Evolutionary conservation across 2,113 vertebrate genomes (phyloP).

Genomic region (Melanerpes aurifrons): DNA sequence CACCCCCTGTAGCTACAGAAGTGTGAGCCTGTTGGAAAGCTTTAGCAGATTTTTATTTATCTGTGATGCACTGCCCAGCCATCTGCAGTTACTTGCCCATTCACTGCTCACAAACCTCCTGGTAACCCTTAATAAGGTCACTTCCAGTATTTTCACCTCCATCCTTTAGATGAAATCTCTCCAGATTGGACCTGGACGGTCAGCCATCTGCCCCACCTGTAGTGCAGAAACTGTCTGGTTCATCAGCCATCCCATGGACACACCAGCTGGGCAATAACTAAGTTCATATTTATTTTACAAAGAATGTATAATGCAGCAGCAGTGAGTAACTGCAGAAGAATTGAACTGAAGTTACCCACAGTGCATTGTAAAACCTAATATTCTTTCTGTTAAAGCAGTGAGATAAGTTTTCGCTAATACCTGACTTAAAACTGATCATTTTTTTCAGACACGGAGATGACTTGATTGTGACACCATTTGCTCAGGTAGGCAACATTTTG

Average conservation of each 20-base stretch:
- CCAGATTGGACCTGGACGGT: not conserved
- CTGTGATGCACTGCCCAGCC: not conserved
- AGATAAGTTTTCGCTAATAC: not conserved
- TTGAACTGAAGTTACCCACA: not conserved
- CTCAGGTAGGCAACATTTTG: slow-evolving; percentile 88
- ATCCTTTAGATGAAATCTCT: not conserved
- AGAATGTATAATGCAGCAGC: not conserved
- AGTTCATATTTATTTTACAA: not conserved
- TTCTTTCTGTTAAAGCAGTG: not conserved
- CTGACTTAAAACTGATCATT: slow-evolving; percentile 66
- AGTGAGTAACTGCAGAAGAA: slow-evolving; percentile 12
- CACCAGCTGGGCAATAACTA: not conserved
- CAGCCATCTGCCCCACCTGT: not conserved
- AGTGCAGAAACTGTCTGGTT: not conserved
- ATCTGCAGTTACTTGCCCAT: not conserved
- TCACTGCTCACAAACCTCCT: not conserved
- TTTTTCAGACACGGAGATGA: slow-evolving; percentile 96
- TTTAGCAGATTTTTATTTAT: slow-evolving; percentile 55
- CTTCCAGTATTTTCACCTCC: not conserved
- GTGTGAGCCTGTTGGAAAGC: slow-evolving; percentile 52
- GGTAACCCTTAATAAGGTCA: not conserved
- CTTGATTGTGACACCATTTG: slow-evolving; percentile 99
- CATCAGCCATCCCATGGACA: not conserved
- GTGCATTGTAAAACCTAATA: not conserved
- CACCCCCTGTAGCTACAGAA: not conserved